Percentiles rank a stretch among this genome's conserved stretches.
These are phyloP conservation scores for Cryptoblepharus egeriae DNA, from an alignment of 2,797 vertebrate species.

Conservation along the genomic window DNA sequence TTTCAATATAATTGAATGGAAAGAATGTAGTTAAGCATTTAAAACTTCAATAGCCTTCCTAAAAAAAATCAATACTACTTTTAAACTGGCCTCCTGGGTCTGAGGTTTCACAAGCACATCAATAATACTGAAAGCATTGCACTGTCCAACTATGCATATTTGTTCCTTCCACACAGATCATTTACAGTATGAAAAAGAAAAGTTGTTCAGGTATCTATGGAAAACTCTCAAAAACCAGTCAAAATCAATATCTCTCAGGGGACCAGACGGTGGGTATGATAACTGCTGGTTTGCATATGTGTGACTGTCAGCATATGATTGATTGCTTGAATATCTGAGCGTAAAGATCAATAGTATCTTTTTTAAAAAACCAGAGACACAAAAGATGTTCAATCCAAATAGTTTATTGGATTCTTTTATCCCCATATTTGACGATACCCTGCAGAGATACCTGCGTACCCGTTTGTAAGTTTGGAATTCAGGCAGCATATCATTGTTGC, in stretches of 20 bases:
- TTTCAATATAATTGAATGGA: constrained; percentile 72
- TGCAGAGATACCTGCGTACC: constrained; percentile 48
- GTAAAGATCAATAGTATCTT: constrained; percentile 64
- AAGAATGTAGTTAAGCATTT: constrained; percentile 70
- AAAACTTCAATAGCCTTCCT: constrained; percentile 67
- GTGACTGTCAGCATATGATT: constrained; percentile 58
- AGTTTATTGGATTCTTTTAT: constrained; percentile 64
- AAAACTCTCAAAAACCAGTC: constrained; percentile 51
- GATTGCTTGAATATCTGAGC: constrained; percentile 35
- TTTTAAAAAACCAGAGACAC: constrained; percentile 67
- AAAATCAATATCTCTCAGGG: constrained; percentile 51
- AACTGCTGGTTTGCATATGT: constrained; percentile 57
- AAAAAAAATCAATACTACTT: constrained; percentile 71
- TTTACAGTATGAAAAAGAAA: constrained; percentile 33
- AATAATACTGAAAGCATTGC: constrained; percentile 50
- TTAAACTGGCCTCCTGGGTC: constrained; percentile 49
- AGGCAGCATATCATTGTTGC: neutral
- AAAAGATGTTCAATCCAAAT: constrained; percentile 60
- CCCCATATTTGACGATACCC: constrained; percentile 59
- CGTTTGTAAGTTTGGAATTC: constrained; percentile 30
- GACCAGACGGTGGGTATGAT: constrained; percentile 30
- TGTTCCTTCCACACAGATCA: neutral
- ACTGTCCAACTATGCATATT: constrained; percentile 20
- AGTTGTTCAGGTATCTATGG: constrained; percentile 18
- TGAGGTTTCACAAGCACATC: constrained; percentile 49